Evolutionary conservation across 2,888 invertebrate genomes (phyloP).

Genomic region (Hylaea fasciaria): DNA sequence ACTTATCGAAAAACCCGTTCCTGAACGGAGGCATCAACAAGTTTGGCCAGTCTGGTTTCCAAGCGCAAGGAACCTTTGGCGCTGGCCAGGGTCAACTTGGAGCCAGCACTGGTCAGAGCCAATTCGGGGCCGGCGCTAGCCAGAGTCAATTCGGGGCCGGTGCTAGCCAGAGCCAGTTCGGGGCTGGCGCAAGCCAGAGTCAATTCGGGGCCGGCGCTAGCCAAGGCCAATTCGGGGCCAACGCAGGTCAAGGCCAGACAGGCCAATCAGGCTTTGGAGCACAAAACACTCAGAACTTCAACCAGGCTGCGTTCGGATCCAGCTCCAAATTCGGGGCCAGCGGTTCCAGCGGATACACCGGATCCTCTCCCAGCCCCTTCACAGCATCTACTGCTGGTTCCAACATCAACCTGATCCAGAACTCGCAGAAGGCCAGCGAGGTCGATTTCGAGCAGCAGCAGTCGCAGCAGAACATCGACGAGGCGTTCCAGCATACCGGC

Average conservation of each 20-base stretch:
- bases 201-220: too few species aligned
- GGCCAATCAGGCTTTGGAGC: constrained; percentile 40
- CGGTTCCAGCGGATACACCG: constrained; percentile 59
- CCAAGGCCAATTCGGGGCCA: too few species aligned
- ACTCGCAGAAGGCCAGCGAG: constrained; percentile 61
- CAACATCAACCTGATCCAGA: constrained; percentile 71
- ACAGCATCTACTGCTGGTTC: constrained; percentile 60
- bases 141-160: too few species aligned
- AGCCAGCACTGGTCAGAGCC: constrained; percentile 1
- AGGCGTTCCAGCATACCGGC: constrained; percentile 67
- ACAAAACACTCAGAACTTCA: constrained; percentile 34
- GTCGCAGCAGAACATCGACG: constrained; percentile 68
- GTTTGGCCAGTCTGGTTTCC: constrained; percentile 36
- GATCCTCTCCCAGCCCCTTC: constrained; percentile 74
- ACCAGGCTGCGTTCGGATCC: constrained; percentile 41
- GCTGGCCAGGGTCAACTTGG: constrained; percentile 1
- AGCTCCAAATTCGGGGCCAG: constrained; percentile 53
- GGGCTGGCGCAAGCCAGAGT: too few species aligned
- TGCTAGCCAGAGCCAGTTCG: too few species aligned
- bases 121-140: constrained; percentile 5
- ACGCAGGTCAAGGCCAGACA: constrained; percentile 3
- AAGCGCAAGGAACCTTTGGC: constrained; percentile 30
- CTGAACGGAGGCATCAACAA: constrained; percentile 47
- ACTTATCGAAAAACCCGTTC: constrained; percentile 69
- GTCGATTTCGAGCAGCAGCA: constrained; percentile 70